Percentiles rank a stretch among this genome's conserved stretches.
Conservation (phyloP, 1,140 invertebrate species). For the Drosophila prosaltans region DNA sequence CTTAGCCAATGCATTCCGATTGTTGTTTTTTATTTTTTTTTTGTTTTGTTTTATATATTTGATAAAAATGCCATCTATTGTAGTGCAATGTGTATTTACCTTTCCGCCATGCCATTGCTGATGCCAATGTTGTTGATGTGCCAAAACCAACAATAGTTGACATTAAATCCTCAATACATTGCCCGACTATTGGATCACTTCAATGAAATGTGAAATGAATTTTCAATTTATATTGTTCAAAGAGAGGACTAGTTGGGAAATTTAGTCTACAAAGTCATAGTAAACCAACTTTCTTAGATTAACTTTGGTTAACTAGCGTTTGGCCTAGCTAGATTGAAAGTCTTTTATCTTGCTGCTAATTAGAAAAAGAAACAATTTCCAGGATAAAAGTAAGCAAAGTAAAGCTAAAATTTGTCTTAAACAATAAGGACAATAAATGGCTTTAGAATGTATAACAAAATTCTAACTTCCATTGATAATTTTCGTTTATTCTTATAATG, state of each 20-base stretch:
- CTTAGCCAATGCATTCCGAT: constrained; percentile 38
- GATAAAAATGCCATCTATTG: constrained; percentile 78
- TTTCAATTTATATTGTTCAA: not conserved
- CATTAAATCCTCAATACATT: constrained; percentile 45
- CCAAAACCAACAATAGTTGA: constrained; percentile 39
- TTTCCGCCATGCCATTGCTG: constrained; percentile 52
- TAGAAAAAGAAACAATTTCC: too few species aligned
- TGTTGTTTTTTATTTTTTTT: constrained; percentile 40
- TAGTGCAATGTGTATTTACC: constrained; percentile 67
- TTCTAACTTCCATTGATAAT: too few species aligned
- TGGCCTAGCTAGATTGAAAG: too few species aligned
- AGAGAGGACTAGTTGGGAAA: too few species aligned
- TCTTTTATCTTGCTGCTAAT: too few species aligned
- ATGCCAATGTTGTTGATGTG: constrained; percentile 26
- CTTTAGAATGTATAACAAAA: too few species aligned
- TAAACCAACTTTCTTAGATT: too few species aligned
- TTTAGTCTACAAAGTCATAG: too few species aligned
- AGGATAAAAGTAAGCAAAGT: too few species aligned
- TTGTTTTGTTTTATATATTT: constrained; percentile 59
- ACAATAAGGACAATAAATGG: too few species aligned
- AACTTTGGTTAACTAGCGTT: too few species aligned
- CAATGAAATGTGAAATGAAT: not conserved
- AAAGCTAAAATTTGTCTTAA: too few species aligned
- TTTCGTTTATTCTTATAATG: not conserved
- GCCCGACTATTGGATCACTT: not conserved